A percentile compares a stretch with the other conserved stretches of the same genome.
Evolutionary conservation across 2,113 vertebrate species (phyloP).

Genomic region (Odontesthes bonariensis): DNA sequence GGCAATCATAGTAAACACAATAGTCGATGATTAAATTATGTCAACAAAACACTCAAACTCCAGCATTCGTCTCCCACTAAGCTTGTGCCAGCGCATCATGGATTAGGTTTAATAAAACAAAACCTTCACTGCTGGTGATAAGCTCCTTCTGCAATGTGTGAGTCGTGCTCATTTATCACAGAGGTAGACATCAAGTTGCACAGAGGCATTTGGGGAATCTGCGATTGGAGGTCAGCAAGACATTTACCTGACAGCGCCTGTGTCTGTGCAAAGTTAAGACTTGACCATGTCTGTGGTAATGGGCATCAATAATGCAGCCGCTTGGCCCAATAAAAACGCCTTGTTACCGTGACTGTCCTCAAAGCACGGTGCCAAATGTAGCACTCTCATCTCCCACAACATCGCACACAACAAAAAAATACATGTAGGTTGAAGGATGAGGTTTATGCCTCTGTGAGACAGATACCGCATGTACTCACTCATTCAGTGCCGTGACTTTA

Average conservation of each 20-base stretch:
- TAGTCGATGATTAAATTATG: conserved; percentile 39
- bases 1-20: conserved; percentile 29
- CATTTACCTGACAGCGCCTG: conserved; percentile 72
- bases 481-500: conserved; percentile 7
- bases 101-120: conserved; percentile 64
- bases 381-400: conserved; percentile 26
- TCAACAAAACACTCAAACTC: conserved; percentile 41
- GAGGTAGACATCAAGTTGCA: conserved; percentile 57
- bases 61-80: conserved; percentile 38
- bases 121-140: conserved; percentile 55
- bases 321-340: conserved; percentile 66
- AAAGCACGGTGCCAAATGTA: conserved; percentile 23
- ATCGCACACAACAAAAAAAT: conserved; percentile 26
- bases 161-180: conserved; percentile 70
- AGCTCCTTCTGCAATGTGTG: conserved; percentile 43
- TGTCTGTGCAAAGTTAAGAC: conserved; percentile 54
- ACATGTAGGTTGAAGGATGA: conserved; percentile 22
- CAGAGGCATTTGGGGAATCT: conserved; percentile 56
- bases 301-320: conserved; percentile 81
- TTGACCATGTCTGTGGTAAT: conserved; percentile 76
- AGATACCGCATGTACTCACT: conserved; percentile 23
- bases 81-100: conserved; percentile 39
- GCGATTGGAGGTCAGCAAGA: conserved; percentile 68
- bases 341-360: conserved; percentile 44
- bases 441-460: conserved; percentile 31